Conservation (phyloP, 2,888 invertebrate species). For the Sabellastarte sp. region DNA sequence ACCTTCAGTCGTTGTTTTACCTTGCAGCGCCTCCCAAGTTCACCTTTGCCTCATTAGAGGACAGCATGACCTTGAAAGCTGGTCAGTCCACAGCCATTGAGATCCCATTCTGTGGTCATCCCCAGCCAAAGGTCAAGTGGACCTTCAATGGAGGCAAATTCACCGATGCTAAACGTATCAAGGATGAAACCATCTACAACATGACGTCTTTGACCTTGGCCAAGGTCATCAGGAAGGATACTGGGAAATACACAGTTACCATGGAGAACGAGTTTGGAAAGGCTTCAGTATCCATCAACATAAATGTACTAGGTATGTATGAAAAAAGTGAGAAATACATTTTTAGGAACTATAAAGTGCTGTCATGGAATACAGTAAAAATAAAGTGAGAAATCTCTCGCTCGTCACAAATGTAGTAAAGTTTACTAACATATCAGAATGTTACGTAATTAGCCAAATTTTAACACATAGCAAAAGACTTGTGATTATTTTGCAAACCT, state of each 20-base stretch:
- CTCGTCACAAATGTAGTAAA: no score
- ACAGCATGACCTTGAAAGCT: conserved; percentile 29
- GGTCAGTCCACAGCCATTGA: conserved; percentile 30
- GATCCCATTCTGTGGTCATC: conserved; percentile 31
- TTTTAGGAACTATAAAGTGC: no score
- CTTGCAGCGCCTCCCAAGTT: conserved; percentile 30
- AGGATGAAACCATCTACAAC: conserved; percentile 31
- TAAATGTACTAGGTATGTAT: conserved; percentile 64
- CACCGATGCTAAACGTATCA: conserved; percentile 26
- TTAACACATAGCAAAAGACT: no score
- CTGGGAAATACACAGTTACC: conserved; percentile 30
- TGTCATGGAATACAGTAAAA: no score
- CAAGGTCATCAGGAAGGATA: conserved; percentile 26
- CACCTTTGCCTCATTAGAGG: conserved; percentile 19
- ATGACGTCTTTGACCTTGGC: conserved; percentile 31
- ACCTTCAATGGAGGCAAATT: conserved; percentile 25
- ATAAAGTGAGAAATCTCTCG: no score
- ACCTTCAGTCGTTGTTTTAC: no score
- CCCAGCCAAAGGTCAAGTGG: conserved; percentile 30
- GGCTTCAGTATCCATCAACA: conserved; percentile 22
- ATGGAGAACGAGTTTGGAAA: conserved; percentile 33
- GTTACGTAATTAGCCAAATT: no score
- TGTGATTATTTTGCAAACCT: no score
- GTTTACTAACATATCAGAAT: no score
- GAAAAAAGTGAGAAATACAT: no score